Conservation (phyloP, 92 coral and sea anemone genomes). For the Meandrina meandrites region DNA sequence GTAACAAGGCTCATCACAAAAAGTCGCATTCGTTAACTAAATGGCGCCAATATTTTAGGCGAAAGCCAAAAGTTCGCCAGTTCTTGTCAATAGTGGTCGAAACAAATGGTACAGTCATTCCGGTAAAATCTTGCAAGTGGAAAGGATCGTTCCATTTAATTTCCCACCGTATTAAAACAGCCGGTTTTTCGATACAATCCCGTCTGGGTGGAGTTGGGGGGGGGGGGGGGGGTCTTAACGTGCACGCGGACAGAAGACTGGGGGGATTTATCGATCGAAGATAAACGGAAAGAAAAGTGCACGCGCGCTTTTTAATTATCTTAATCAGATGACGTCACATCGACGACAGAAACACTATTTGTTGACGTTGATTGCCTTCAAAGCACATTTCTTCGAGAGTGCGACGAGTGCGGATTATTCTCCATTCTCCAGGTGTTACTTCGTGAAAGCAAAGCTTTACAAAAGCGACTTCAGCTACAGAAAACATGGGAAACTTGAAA, state of each 20-base stretch:
- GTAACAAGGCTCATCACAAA: too few species aligned
- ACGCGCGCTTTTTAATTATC: not conserved
- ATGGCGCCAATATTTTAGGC: too few species aligned
- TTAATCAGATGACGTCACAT: not conserved
- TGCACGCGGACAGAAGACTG: not conserved
- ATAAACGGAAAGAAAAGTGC: not conserved
- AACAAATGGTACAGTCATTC: too few species aligned
- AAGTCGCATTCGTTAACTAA: too few species aligned
- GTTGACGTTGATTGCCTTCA: not conserved
- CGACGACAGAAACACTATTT: not conserved
- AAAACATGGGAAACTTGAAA: conserved; percentile 23
- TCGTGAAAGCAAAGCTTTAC: not conserved
- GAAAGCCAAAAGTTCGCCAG: too few species aligned
- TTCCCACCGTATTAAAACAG: too few species aligned
- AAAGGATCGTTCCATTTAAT: too few species aligned
- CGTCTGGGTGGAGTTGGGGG: too few species aligned
- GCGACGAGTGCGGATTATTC: not conserved
- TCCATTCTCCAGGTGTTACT: not conserved
- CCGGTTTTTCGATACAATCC: too few species aligned
- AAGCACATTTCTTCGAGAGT: not conserved
- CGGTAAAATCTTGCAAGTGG: too few species aligned
- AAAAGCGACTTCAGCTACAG: not conserved
- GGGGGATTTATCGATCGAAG: not conserved
- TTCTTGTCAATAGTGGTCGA: too few species aligned
- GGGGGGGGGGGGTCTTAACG: too few species aligned